Base-by-base conservation (phyloP, 2,888 invertebrate genomes). In the Dryadula phaetusa region DNA sequence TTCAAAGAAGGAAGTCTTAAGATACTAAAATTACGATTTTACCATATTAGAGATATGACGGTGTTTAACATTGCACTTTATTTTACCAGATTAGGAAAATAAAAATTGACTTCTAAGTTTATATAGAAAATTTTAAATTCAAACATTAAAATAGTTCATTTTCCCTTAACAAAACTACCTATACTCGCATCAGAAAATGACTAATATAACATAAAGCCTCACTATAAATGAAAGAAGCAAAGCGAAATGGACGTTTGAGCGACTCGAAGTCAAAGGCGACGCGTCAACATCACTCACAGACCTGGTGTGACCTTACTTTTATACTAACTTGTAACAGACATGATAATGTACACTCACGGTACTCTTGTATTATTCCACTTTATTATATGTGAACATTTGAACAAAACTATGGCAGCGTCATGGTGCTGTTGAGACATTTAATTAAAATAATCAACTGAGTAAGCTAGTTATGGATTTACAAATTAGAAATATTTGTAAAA, bases 221-320 rank as follows among this genome's bases (percentile, higher is more conserved):
- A 84, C 88, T 88, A 88, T 88, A 80, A 76, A 84, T 85, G 72
- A 66, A 75, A 75, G 75, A 64, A 76, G 81, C n/a, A n/a, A 75
- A 77, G 80, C 79, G 76, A 79, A 82, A 81, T 78, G 77, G 83
- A 85, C 86, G 81, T 85, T 82, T 85, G 88, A 88, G 81, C 81
- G 87, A 86, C 82, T 82, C 70, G 79, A 82, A 90, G 91, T 91
- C 92, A 91, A 91, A 92, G 92, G 92, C 82, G 86, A 85, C 76
- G 76, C 84, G 88, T 86, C 88, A 81, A 83, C 89, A 92, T 92
- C 91, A 90, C 77, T 90, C 90, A 90, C 83, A 77, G 71, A 77
- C 78, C 81, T 22, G 20, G 7, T 76, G 77, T 87, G 88, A 89
- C 88, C 89, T 86, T 87, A 83, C 80, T 79, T 84, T 81, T 80